These are phyloP conservation scores for Drosophila prolongata DNA, from an alignment of 2,888 invertebrate genomes.

Conservation along the genomic window DNA sequence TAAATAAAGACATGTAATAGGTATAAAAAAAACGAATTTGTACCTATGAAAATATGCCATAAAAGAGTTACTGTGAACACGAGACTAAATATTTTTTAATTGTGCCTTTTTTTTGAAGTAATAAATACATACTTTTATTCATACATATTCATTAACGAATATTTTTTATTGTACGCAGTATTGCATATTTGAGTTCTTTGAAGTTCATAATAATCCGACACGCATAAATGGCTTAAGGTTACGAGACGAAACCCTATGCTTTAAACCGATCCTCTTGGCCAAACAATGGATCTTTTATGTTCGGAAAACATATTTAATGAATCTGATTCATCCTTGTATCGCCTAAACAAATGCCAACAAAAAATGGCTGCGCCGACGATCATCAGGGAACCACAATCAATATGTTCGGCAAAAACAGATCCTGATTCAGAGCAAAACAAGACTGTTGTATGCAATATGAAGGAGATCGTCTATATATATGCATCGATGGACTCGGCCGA, in stretches of 20 bases:
- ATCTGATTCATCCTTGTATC: conserved; percentile 27
- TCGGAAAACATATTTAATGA: conserved; percentile 41
- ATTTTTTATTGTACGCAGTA: conserved; percentile 4
- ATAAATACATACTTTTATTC: too few species aligned
- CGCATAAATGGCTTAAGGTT: conserved; percentile 10
- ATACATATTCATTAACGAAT: too few species aligned
- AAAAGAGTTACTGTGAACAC: neutral
- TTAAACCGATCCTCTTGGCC: neutral
- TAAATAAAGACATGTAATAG: conserved; percentile 3
- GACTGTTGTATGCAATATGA: conserved; percentile 21
- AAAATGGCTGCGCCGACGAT: neutral
- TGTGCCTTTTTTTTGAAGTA: too few species aligned
- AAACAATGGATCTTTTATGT: conserved; percentile 47
- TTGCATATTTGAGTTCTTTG: neutral
- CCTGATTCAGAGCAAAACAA: conserved; percentile 2
- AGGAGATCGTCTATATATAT: conserved; percentile 23
- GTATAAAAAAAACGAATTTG: neutral
- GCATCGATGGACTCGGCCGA: conserved; percentile 20
- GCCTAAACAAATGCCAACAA: conserved; percentile 16
- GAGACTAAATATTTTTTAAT: neutral
- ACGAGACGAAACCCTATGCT: neutral
- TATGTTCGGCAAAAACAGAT: conserved; percentile 1
- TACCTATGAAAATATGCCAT: neutral
- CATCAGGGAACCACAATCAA: conserved; percentile 4
- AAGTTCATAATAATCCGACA: conserved; percentile 1